Conservation (phyloP, 2,113 vertebrate species). For the Oenanthe oenanthe region DNA sequence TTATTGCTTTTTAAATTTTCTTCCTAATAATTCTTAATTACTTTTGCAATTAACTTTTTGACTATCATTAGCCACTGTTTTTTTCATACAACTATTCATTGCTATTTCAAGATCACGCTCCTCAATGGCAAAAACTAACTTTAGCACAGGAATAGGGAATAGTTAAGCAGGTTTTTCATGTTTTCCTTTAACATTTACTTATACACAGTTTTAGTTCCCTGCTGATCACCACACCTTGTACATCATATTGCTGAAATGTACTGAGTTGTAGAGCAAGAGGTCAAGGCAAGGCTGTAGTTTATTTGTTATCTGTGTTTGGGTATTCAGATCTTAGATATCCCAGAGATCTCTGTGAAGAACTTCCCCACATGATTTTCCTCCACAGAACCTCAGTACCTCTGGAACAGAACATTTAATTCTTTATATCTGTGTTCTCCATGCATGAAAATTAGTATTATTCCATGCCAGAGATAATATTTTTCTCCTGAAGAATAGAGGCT, state of each 20-base stretch:
- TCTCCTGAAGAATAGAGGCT: background rate
- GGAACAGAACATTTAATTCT: slow-evolving; percentile 11
- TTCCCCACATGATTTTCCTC: background rate
- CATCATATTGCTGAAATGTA: background rate
- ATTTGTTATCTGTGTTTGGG: background rate
- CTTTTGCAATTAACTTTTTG: background rate
- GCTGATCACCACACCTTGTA: background rate
- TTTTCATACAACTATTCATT: background rate
- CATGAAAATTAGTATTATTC: background rate
- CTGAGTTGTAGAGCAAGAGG: background rate
- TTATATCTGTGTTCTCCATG: background rate
- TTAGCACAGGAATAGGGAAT: background rate
- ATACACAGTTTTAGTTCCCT: background rate
- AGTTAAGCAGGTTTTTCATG: background rate
- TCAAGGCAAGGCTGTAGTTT: background rate
- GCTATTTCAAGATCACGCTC: background rate
- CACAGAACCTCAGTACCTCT: background rate
- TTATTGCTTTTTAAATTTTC: background rate
- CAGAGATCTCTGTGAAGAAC: background rate
- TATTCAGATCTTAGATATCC: background rate
- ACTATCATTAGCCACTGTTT: background rate
- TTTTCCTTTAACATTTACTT: background rate
- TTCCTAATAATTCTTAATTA: background rate
- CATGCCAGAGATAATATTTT: background rate
- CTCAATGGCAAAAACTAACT: background rate